Evolutionary conservation across 2,113 vertebrate genomes (phyloP).

Genomic region (rabbit (Oryctolagus cuniculus)): mOryCun1.1 NC_091438.1:2740501-2741000

Average conservation of each 20-base stretch:
- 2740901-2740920: neutral
- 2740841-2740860: constrained; percentile 8
- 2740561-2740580: constrained; percentile 32
- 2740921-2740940: neutral
- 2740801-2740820: neutral
- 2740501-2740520: neutral
- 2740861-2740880: constrained; percentile 38
- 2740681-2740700: neutral
- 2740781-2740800: constrained; percentile 10
- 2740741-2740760: neutral
- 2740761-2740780: neutral
- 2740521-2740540: constrained; percentile 38
- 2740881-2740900: neutral
- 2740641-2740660: neutral
- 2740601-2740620: neutral
- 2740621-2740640: neutral
- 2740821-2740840: constrained; percentile 21
- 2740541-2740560: neutral
- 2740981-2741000: constrained; percentile 13
- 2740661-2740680: neutral
- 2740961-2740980: neutral
- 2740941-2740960: neutral
- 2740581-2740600: neutral
- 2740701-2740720: neutral
- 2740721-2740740: neutral